phyloP scores from a whole-genome alignment of 2,888 invertebrate species.

The Aelia acuminata region DNA sequence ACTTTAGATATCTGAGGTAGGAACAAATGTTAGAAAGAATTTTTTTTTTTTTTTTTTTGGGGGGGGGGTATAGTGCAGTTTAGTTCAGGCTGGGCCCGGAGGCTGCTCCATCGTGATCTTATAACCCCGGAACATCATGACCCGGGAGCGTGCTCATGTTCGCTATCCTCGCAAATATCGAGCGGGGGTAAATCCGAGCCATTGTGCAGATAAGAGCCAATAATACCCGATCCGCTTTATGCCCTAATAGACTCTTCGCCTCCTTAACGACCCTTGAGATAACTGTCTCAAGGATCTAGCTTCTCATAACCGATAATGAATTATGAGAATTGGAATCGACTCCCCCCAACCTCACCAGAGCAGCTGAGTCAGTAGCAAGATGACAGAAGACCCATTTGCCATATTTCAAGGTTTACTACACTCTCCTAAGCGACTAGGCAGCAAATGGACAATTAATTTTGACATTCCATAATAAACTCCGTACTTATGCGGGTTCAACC shows the following conservation, averaged over 20 bases:
- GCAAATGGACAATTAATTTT: slow-evolving; percentile 19
- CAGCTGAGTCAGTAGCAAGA: slow-evolving; percentile 8
- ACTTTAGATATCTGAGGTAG: no score
- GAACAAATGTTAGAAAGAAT: no score
- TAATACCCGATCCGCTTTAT: neutral
- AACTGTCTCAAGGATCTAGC: neutral
- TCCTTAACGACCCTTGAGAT: neutral
- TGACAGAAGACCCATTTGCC: slow-evolving; percentile 8
- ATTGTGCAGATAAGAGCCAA: neutral
- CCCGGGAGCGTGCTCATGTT: slow-evolving; percentile 14
- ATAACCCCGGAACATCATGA: neutral
- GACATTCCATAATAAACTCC: neutral
- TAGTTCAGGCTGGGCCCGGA: neutral
- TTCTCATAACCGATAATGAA: slow-evolving; percentile 6
- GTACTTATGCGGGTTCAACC: neutral
- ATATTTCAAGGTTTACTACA: slow-evolving; percentile 6
- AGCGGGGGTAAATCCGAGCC: neutral
- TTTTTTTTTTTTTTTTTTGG: no score
- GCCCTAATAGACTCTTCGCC: neutral
- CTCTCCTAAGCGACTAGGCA: neutral
- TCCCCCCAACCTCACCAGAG: neutral
- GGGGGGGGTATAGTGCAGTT: neutral
- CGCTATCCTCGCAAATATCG: neutral
- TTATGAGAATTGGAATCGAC: neutral
- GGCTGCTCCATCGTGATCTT: neutral